Percentiles rank a stretch among this genome's conserved stretches.
Evolutionary conservation across 2,113 vertebrate species (phyloP).

Genomic region (Psophia crepitans): DNA sequence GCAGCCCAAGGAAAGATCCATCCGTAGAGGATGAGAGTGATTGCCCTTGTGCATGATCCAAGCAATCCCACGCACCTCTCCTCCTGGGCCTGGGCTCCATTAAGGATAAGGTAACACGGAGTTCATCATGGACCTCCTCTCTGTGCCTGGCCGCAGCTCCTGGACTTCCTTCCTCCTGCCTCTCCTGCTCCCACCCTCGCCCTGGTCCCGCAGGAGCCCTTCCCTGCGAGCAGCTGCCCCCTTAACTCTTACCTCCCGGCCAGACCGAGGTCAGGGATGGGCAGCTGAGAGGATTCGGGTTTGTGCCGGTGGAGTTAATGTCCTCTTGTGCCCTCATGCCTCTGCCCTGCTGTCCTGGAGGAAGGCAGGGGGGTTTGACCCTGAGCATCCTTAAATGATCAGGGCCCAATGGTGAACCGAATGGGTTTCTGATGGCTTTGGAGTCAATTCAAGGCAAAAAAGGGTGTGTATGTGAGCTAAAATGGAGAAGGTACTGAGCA

Average conservation of each 20-base stretch:
- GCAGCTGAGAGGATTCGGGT: neutral
- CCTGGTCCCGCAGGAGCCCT: neutral
- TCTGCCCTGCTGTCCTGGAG: neutral
- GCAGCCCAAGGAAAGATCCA: neutral
- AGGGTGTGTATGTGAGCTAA: neutral
- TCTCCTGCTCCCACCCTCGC: neutral
- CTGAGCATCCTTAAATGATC: neutral
- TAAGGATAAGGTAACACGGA: neutral
- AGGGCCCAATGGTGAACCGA: too few species aligned
- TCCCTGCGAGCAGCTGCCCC: neutral
- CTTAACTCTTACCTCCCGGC: neutral
- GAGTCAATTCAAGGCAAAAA: neutral
- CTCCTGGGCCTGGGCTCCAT: neutral
- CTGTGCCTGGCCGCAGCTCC: neutral
- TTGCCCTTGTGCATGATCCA: neutral
- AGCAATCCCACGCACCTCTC: slow-evolving; percentile 25
- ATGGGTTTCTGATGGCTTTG: neutral
- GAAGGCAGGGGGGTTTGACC: neutral
- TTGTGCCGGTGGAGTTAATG: neutral
- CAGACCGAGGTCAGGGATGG: neutral
- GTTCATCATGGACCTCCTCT: slow-evolving; percentile 18
- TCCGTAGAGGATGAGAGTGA: neutral
- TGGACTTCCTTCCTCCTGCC: slow-evolving; percentile 17
- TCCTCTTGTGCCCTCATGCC: neutral
- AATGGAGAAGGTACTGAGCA: neutral